Conservation (phyloP, 2,888 invertebrate species). For the Drosophila infuscata region DNA sequence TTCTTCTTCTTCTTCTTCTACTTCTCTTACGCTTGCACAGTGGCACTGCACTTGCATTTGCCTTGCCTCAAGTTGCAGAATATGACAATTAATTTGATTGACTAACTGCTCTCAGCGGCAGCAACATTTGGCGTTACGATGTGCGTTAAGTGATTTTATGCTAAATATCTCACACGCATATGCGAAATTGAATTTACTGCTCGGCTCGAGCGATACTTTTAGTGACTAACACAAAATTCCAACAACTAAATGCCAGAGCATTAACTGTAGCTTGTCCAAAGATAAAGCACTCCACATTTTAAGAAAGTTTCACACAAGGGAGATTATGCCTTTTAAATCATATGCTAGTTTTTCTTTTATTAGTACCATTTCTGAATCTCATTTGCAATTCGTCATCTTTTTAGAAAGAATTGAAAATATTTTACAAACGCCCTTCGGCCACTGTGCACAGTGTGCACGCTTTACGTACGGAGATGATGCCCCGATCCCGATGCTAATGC, state of each 20-base stretch:
- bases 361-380: neutral
- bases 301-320: neutral
- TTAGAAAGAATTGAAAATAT: neutral
- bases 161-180: conserved; percentile 22
- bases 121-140: neutral
- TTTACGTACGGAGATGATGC: conserved; percentile 69
- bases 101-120: conserved; percentile 43
- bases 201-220: conserved; percentile 9
- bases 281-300: neutral
- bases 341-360: neutral
- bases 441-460: conserved; percentile 66
- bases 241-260: conserved; percentile 2
- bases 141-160: conserved; percentile 1
- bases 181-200: conserved; percentile 36
- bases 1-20: neutral
- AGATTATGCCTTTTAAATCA: neutral
- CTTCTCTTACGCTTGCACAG: conserved; percentile 68
- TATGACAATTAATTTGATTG: conserved; percentile 35
- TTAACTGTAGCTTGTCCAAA: neutral
- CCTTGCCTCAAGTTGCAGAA: conserved; percentile 16
- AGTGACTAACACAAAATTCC: conserved; percentile 32
- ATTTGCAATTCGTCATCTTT: neutral
- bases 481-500: conserved; percentile 62
- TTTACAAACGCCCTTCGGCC: conserved; percentile 19
- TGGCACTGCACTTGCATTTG: conserved; percentile 43